phyloP scores from a whole-genome alignment of 2,888 invertebrate genomes.

The Ormia ochracea region DNA sequence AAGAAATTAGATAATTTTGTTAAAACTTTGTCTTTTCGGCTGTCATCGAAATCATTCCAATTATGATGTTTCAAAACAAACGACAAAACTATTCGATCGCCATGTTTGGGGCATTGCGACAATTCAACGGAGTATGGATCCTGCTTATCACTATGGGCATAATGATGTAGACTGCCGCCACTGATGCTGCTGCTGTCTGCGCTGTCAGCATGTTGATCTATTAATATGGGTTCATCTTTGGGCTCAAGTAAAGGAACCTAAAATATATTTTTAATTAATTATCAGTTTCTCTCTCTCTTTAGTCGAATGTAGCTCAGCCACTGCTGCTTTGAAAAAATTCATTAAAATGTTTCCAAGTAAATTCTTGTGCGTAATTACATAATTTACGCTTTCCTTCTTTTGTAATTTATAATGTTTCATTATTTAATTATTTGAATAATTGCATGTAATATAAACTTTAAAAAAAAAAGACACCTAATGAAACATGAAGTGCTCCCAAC shows the following conservation, averaged over 20 bases:
- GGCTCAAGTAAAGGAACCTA: slow-evolving; percentile 73
- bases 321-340: not conserved
- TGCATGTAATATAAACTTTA: slow-evolving; percentile 16
- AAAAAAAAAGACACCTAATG: slow-evolving; percentile 49
- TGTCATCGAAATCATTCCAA: slow-evolving; percentile 73
- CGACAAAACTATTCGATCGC: slow-evolving; percentile 74
- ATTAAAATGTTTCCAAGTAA: slow-evolving; percentile 36
- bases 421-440: slow-evolving; percentile 55
- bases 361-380: slow-evolving; percentile 38
- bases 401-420: slow-evolving; percentile 25
- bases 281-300: not conserved
- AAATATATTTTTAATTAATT: slow-evolving; percentile 14
- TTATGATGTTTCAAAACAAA: slow-evolving; percentile 73
- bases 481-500: slow-evolving; percentile 35
- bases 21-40: slow-evolving; percentile 72
- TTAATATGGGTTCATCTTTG: slow-evolving; percentile 70
- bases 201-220: slow-evolving; percentile 41
- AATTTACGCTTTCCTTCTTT: slow-evolving; percentile 51
- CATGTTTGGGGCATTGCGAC: slow-evolving; percentile 71
- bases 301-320: not conserved
- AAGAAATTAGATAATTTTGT: slow-evolving; percentile 76
- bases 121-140: slow-evolving; percentile 72
- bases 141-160: slow-evolving; percentile 54
- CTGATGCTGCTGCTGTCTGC: slow-evolving; percentile 5
- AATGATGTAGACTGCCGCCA: not conserved